A percentile compares a stretch with the other conserved stretches of the same genome.
Evolutionary conservation across 2,797 vertebrate species (phyloP).

Genomic region (Gallirallus australis): DNA sequence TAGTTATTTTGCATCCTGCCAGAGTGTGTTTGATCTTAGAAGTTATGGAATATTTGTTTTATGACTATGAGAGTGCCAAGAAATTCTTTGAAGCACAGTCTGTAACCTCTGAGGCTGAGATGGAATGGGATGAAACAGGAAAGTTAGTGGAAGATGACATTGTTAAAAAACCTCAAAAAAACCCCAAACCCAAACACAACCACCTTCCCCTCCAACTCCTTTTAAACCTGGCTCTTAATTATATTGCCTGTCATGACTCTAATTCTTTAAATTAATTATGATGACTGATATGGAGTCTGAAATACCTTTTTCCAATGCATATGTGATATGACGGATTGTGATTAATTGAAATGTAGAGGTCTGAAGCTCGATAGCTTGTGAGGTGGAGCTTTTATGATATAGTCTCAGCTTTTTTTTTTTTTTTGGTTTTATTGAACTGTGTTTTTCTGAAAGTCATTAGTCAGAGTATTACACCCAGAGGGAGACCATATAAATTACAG

Average conservation of each 20-base stretch:
- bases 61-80: constrained; percentile 64
- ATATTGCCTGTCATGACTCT: constrained; percentile 46
- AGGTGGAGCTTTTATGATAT: not conserved
- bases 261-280: constrained; percentile 53
- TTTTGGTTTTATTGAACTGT: not conserved
- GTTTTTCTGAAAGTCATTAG: constrained; percentile 1
- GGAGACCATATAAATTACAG: not conserved
- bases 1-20: constrained; percentile 44
- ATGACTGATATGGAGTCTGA: constrained; percentile 6
- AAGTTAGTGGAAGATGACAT: constrained; percentile 51
- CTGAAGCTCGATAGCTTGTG: constrained; percentile 37
- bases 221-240: constrained; percentile 36
- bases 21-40: constrained; percentile 67
- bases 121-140: constrained; percentile 69
- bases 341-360: constrained; percentile 30
- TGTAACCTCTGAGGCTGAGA: constrained; percentile 57
- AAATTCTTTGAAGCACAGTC: constrained; percentile 67
- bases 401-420: constrained; percentile 5
- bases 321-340: constrained; percentile 7
- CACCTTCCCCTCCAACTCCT: not conserved
- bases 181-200: not conserved
- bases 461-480: not conserved
- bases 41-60: constrained; percentile 70
- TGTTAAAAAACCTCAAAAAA: not conserved
- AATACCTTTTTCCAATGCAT: constrained; percentile 26